Evolutionary conservation across 2,797 vertebrate species (phyloP).

Genomic region (Aldrovandia affinis): DNA sequence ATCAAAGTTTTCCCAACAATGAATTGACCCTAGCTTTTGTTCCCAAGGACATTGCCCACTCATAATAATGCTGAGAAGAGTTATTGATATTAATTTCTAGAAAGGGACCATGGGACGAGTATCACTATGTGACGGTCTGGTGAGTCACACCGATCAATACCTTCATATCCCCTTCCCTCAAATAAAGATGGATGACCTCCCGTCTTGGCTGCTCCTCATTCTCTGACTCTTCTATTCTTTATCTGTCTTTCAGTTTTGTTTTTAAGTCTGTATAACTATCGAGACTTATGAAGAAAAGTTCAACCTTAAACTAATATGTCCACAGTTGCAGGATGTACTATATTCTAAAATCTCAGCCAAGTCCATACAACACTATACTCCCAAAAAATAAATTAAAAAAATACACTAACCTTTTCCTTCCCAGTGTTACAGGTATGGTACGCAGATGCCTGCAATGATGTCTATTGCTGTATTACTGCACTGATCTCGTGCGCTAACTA

Average conservation of each 20-base stretch:
- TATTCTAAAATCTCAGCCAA: background rate
- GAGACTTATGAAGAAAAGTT: background rate
- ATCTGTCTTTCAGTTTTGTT: background rate
- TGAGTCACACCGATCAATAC: background rate
- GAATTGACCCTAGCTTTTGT: background rate
- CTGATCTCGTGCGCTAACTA: no score
- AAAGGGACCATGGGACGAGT: background rate
- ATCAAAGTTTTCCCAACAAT: background rate
- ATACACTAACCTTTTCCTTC: no score
- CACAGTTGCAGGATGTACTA: background rate
- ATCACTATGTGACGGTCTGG: background rate
- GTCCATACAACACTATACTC: no score
- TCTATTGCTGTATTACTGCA: no score
- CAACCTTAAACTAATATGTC: background rate
- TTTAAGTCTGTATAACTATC: background rate
- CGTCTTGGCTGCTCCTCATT: background rate
- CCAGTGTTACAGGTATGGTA: no score
- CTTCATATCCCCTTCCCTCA: background rate
- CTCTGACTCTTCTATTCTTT: background rate
- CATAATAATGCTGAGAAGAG: background rate
- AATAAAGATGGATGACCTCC: background rate
- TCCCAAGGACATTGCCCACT: slow-evolving; percentile 6
- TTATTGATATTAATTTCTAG: background rate
- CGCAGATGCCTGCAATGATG: no score
- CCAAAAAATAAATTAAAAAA: no score